Evolutionary conservation across 2,797 vertebrate genomes (phyloP).

Genomic region (Pantherophis alleghaniensis): DNA sequence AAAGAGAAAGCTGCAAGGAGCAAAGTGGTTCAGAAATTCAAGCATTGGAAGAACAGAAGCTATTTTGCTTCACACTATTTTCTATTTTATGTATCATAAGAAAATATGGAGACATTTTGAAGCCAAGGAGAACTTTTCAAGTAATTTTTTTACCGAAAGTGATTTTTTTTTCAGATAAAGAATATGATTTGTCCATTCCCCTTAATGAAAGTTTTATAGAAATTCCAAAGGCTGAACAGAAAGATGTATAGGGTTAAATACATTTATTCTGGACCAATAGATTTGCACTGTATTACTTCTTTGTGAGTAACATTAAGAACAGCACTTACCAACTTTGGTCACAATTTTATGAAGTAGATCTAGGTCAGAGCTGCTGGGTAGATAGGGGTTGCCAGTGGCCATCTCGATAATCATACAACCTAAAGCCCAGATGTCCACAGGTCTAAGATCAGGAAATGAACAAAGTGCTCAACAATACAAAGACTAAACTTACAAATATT

Average conservation of each 20-base stretch:
- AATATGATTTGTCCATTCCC: neutral
- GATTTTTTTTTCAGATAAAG: neutral
- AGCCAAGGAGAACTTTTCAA: neutral
- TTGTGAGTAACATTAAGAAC: neutral
- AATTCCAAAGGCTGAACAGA: neutral
- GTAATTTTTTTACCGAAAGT: neutral
- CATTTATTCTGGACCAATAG: neutral
- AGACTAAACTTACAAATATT: neutral
- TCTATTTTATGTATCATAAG: neutral
- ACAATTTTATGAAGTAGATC: conserved; percentile 74
- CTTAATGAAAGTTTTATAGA: neutral
- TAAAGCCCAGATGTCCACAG: conserved; percentile 74
- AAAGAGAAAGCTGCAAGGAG: neutral
- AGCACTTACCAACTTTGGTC: conserved; percentile 72
- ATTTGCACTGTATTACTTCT: neutral
- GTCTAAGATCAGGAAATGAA: conserved; percentile 58
- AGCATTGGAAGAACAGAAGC: no score
- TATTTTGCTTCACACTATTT: neutral
- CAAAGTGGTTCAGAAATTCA: neutral
- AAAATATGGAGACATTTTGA: neutral
- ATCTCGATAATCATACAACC: conserved; percentile 74
- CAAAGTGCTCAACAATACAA: conserved; percentile 31
- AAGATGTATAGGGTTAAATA: neutral
- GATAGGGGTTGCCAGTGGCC: conserved; percentile 69
- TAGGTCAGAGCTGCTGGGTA: conserved; percentile 71